Base-by-base conservation (phyloP, 92 coral and sea anemone species). In the Heliopora coerulea region DNA sequence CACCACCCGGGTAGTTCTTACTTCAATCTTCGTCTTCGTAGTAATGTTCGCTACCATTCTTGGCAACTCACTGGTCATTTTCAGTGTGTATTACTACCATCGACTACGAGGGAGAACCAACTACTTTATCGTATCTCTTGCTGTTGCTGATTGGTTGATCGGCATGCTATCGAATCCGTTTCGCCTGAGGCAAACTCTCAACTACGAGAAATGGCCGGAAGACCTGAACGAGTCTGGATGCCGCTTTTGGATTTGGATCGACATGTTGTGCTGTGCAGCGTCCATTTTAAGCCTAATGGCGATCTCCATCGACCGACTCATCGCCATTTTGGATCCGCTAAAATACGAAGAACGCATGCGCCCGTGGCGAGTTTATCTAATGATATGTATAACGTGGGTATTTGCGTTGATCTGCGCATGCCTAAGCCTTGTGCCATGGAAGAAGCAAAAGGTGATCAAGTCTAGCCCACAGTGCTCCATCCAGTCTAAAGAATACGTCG, bases 181-280 rank as follows among this genome's bases (percentile, higher is more conserved):
- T 59, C 85, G 95, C 15, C 83, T 95, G 56, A 62, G 89, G 2
- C 99, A 95, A 54, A 84, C 89, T 6, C 59, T 95, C 24, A 80
- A 95, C 65, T 75, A 78, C 18, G 84, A 80, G 23, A 7, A 1
- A 0, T 95, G 96, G 96, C 96, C 96, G 0, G 46, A 26, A 1
- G 64, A 57, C 31, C 77, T 95, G 49, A 89, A 89, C 5, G 59
- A 32, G 5, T 83, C 85, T 13, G 95, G 96, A 27, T 95, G 99
- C 32, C 91, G 84, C 74, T 82, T 81, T 48, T 95, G 99, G 99
- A 95, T 95, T 1, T 90, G 91, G 95, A 79, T 90, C 27, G 99
- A 95, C 42, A 90, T 87, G 87, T 54, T 95, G 1, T 88, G 91
- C 48, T 64, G 95, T 34, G 97, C 96, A 1, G 99, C 96, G 0